A percentile compares a stretch with the other conserved stretches of the same genome.
Conservation (phyloP, 1,140 invertebrate species). For the Microplitis demolitor region DNA sequence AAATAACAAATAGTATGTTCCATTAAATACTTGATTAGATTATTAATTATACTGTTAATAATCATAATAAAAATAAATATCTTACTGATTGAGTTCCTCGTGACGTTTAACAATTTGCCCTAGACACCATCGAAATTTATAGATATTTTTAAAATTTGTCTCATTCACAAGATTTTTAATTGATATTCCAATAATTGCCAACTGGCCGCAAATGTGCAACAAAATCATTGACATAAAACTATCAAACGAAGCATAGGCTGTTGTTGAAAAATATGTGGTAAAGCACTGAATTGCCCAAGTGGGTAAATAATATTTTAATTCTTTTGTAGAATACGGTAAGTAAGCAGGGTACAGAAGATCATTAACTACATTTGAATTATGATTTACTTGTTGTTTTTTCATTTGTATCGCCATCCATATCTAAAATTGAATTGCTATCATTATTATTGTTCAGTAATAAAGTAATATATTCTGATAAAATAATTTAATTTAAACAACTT, state of each 20-base stretch:
- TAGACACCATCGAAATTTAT: not conserved
- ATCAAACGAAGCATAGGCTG: conserved; percentile 32
- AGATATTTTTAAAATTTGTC: not conserved
- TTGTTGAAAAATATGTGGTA: conserved; percentile 16
- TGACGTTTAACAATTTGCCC: not conserved
- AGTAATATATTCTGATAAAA: not conserved
- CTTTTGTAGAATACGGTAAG: conserved; percentile 31
- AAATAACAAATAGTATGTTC: no score
- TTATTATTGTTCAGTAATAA: not conserved
- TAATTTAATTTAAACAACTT: not conserved
- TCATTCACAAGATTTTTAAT: not conserved
- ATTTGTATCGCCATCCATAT: not conserved
- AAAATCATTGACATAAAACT: conserved; percentile 38
- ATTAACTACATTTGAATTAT: conserved; percentile 10
- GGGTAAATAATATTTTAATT: conserved; percentile 12
- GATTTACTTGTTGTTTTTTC: not conserved
- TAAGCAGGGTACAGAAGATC: conserved; percentile 32
- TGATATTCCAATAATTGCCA: not conserved
- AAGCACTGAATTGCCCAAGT: conserved; percentile 32
- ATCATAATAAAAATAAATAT: not conserved
- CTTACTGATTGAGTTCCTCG: conserved; percentile 10
- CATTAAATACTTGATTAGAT: not conserved
- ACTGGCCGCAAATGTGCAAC: conserved; percentile 32
- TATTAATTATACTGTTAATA: not conserved
- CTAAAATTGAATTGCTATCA: not conserved